Base-by-base conservation (phyloP, 2,113 vertebrate genomes). In the Capra hircus region DNA sequence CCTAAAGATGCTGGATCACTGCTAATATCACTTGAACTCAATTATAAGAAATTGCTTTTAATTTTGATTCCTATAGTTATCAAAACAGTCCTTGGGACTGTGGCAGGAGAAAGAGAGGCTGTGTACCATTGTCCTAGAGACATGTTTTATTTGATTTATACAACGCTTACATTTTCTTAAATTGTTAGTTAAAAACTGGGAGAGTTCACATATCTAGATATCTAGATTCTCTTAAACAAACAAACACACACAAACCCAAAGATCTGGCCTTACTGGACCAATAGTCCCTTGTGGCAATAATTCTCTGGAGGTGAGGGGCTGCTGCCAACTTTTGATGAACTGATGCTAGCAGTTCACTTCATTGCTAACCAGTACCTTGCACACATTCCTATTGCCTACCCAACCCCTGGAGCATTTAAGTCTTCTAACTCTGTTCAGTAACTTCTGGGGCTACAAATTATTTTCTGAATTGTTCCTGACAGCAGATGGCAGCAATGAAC, bases 401-500 rank as follows among this genome's bases (percentile, higher is more conserved):
- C 33, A 78, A 36, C 2, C 23, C 10, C 88, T 67, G 30, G 89
- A 83, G 43, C 28, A 48, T 90, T 96, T 90, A 53, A 83, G 15
- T 90, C 50, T 92, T 25, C 57, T 83, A 55, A 88, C 13, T 3
- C 55, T 92, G 43, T 77, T 25, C 60, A 30, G 25, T 92, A 77
- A 91, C 13, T 95, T 71, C 50, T 53, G 45, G 19, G 52, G 21
- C 33, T 89, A 92, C 53, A 50, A 88, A 33, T 67, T 95, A 50
- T 50, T 87, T 27, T 93, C 43, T 59, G 50, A 95, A 67, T 60
- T 59, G 2, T 91, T 21, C 19, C 67, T 91, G 95, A 86, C 94
- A 23, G 92, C 71, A 98, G 96, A 57, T 97, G 98, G 95, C 92
- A 96, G 92, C 48, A 96, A 10, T 71, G 59, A 96, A 33, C 67